These are phyloP conservation scores for Monochamus saltuarius DNA, from an alignment of 1,140 invertebrate genomes.

Conservation along the genomic window DNA sequence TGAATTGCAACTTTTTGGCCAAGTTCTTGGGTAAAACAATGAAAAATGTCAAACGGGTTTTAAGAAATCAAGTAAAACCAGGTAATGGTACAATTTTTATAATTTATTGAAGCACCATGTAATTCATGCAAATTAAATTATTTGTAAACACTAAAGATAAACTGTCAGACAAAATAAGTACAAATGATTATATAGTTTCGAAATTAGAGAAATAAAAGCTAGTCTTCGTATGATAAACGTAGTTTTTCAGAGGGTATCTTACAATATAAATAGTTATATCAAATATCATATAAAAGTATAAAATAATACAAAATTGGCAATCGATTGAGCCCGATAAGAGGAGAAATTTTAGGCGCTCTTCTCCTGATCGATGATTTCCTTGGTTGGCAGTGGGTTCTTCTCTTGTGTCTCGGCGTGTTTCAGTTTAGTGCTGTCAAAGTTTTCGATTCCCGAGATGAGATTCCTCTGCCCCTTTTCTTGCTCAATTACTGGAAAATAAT, in stretches of 20 bases:
- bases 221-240: conserved; percentile 7
- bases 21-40: too few species aligned
- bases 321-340: conserved; percentile 23
- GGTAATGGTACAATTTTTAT: conserved; percentile 1
- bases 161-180: conserved; percentile 29
- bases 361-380: conserved; percentile 75
- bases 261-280: conserved; percentile 41
- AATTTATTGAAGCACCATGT: conserved; percentile 46
- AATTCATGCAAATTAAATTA: conserved; percentile 42
- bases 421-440: conserved; percentile 80
- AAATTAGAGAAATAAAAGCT: too few species aligned
- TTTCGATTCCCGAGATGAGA: conserved; percentile 84
- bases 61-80: background rate
- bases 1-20: too few species aligned
- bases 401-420: conserved; percentile 88
- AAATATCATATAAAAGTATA: conserved; percentile 46
- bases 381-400: conserved; percentile 81
- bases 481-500: conserved; percentile 69
- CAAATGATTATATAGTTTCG: conserved; percentile 19
- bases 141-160: conserved; percentile 25
- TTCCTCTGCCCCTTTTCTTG: conserved; percentile 85
- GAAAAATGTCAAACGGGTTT: too few species aligned
- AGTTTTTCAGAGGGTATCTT: conserved; percentile 20
- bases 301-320: conserved; percentile 43
- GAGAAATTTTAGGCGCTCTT: conserved; percentile 53